Percentiles rank a stretch among this genome's conserved stretches.
Evolutionary conservation across 2,797 vertebrate species (phyloP).

Genomic region (Bovichtus diacanthus): DNA sequence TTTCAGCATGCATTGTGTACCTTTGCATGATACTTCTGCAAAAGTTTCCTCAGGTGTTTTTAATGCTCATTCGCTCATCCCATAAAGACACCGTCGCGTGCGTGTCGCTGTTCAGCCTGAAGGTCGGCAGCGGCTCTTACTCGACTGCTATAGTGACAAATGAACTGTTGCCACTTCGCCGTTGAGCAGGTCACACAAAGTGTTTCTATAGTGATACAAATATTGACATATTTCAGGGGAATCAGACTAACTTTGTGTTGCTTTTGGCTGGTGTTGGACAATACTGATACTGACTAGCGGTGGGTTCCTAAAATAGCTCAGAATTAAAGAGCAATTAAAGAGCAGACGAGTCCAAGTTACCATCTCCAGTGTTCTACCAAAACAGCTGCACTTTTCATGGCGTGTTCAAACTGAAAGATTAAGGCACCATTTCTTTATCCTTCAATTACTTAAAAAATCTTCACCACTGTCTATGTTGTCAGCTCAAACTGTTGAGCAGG

Average conservation of each 20-base stretch:
- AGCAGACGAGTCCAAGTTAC: neutral
- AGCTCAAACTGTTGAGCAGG: conserved; percentile 46
- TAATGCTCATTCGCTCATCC: neutral
- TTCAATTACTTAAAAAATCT: conserved; percentile 15
- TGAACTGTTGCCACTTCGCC: neutral
- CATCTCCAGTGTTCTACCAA: neutral
- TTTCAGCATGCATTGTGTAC: too few relatives aligned
- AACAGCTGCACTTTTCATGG: conserved; percentile 28
- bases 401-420: conserved; percentile 40
- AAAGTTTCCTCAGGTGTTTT: neutral
- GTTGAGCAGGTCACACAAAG: neutral
- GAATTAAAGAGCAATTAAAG: conserved; percentile 8
- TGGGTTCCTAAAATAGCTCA: neutral
- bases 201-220: neutral
- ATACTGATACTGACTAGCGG: neutral
- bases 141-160: neutral
- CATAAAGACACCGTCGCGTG: neutral
- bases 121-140: neutral
- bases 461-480: conserved; percentile 15
- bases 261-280: too few relatives aligned
- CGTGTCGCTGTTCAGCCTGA: neutral
- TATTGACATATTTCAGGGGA: neutral
- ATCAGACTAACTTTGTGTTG: neutral
- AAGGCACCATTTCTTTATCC: conserved; percentile 44
- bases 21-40: too few relatives aligned